Base-by-base conservation (phyloP, 2,888 invertebrate genomes). In the Acrobasis repandana region DNA sequence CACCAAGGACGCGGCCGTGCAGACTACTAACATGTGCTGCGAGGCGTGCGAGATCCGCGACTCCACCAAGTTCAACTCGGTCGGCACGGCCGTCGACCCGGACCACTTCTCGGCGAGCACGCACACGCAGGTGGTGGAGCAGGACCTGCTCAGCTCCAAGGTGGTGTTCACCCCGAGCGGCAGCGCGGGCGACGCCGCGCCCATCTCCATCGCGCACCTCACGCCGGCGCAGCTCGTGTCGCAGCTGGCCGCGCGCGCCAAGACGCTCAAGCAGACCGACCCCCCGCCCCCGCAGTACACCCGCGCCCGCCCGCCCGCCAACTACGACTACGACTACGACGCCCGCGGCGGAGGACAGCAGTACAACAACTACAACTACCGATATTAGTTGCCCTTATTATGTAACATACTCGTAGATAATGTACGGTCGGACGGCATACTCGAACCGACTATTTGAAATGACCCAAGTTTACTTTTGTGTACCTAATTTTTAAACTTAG, bases 141-240 rank as follows among this genome's bases (percentile, higher is more conserved):
- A 90, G 52, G 91, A 91, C 70, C 73, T 92, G 57, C 67, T 82
- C 18, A 90, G 71, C 73, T 91, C 91, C 4, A 87, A 86, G 71
- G 72, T 88, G 9, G 74, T 90, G 58, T 92, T 90, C 68, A 87
- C 83, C 50, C 86, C 90, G 0, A 83, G 78, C 20, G 90, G 91
- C 1, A 83, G 86, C 67, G 69, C 79, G 16, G 70, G 79, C 3
- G 85, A 83, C 46, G 79, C 83, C 38, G 82, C 83, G 33, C 78
- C 87, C 1, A 85, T 92, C 62, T 92, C 92, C 6, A 89, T 92
- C 57, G 84, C 90, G 15, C 92, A 92, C 62, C 75, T 92, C 68
- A 92, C 92, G 14, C 90, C 92, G 2, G 92, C 92, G 36, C 92
- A 92, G 70, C 72, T 92, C 61, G 90, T 92, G 60, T 90, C 90